Base-by-base conservation (phyloP, 2,113 vertebrate species). In the Panthera leo region DNA sequence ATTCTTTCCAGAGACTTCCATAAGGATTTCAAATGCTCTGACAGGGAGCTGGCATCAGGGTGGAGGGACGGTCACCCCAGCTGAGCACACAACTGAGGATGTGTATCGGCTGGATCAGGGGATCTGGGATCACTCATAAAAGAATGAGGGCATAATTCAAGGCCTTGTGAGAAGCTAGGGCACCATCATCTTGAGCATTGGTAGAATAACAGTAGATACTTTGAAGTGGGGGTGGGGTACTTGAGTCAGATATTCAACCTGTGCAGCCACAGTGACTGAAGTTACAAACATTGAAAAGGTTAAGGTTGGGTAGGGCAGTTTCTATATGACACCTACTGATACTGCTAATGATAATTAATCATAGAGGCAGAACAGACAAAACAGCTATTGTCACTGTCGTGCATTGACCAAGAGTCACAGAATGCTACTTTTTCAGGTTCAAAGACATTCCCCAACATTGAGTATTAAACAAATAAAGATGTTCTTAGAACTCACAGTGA, bases 221-320 rank as follows among this genome's bases (percentile, higher is more conserved):
- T 53, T 67, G 31, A 65, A 23, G 13, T 36, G 12, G 45, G 1
- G 0, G 1, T 29, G 5, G 8, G 5, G 27, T 23, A 8, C 5
- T 78, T 63, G 36, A 23, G 83, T 73, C 79, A 76, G 34, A n/a
- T 36, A 87, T 61, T 87, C 67, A 84, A 51, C 21, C 21, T 70
- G 4, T 42, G 5, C 1, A 51, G 11, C 27, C 34, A n/a, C 12
- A 68, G 10, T 51, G 48, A 61, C 16, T 76, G 2, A 91, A 58
- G 34, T 34, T 48, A 73, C 3, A 75, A 27, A 78, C 14, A 85
- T 75, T 48, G 75, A 10, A 84, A 92, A 55, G 10, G 9, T 39
- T 67, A 27, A n/a, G 15, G 21, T 55, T 73, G 9, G 34, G 3
- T 25, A 18, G n/a, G 19, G 9, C 25, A 55, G 7, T 80, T 93